Conservation (phyloP, 2,888 invertebrate species). For the Melinaea marsaeus region DNA sequence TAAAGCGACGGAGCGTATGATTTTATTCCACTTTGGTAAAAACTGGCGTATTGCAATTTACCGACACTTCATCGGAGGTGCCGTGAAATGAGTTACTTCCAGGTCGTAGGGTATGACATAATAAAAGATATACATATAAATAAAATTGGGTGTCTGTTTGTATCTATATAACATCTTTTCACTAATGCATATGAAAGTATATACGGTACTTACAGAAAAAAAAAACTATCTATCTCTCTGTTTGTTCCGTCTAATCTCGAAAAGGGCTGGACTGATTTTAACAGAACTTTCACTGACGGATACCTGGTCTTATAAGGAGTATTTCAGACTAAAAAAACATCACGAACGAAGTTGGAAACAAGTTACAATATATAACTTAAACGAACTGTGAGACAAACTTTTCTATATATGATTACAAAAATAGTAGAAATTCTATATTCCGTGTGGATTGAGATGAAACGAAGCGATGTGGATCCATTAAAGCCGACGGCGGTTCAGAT, state of each 20-base stretch:
- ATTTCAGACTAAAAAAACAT: background rate
- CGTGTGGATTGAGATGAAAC: background rate
- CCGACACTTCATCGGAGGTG: constrained; percentile 39
- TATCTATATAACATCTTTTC: too few relatives aligned
- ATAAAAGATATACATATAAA: background rate
- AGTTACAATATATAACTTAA: too few relatives aligned
- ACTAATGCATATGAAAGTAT: too few relatives aligned
- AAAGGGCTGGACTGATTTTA: background rate
- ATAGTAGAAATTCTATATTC: background rate
- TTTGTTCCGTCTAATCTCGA: background rate
- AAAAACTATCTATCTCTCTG: background rate
- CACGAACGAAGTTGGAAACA: too few relatives aligned
- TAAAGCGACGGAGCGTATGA: constrained; percentile 17
- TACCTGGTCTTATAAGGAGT: background rate
- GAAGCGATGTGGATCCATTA: background rate
- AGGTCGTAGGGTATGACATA: constrained; percentile 23
- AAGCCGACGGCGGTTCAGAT: background rate
- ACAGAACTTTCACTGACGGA: background rate
- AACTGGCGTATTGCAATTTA: constrained; percentile 33
- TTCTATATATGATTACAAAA: too few relatives aligned
- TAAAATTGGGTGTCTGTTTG: too few relatives aligned
- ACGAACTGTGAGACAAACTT: too few relatives aligned
- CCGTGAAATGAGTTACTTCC: constrained; percentile 44
- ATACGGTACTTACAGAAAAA: too few relatives aligned
- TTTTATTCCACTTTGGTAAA: constrained; percentile 29